phyloP scores from a whole-genome alignment of 2,888 invertebrate genomes.

The Coecobrya sp. region DNA sequence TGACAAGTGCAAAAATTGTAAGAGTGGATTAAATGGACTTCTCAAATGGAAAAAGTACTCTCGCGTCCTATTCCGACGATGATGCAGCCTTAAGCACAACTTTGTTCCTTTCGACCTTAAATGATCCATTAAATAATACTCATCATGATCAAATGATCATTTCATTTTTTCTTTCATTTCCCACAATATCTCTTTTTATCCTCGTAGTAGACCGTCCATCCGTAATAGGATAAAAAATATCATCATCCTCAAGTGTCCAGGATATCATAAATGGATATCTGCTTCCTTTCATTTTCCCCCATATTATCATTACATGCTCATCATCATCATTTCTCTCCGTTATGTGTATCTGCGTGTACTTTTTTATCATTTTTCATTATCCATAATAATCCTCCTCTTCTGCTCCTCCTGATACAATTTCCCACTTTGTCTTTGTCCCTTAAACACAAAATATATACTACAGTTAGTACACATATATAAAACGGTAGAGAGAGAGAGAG shows the following conservation, averaged over 20 bases:
- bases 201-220: neutral
- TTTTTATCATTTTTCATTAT: slow-evolving; percentile 61
- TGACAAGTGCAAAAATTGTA: slow-evolving; percentile 20
- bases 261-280: slow-evolving; percentile 64
- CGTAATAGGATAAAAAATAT: slow-evolving; percentile 77
- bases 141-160: slow-evolving; percentile 58
- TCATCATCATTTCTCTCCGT: neutral
- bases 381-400: slow-evolving; percentile 60
- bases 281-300: slow-evolving; percentile 69
- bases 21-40: slow-evolving; percentile 43
- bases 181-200: slow-evolving; percentile 23
- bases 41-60: slow-evolving; percentile 30
- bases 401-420: slow-evolving; percentile 73
- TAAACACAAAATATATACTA: neutral
- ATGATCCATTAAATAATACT: slow-evolving; percentile 70
- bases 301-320: slow-evolving; percentile 55
- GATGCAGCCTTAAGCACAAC: slow-evolving; percentile 4
- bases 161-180: slow-evolving; percentile 55
- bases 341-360: slow-evolving; percentile 49
- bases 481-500: neutral
- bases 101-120: slow-evolving; percentile 51
- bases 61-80: neutral
- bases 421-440: slow-evolving; percentile 76
- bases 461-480: neutral
- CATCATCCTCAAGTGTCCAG: slow-evolving; percentile 76